Percentiles rank a stretch among this genome's conserved stretches.
Conservation (phyloP, 2,113 vertebrate genomes). For the Erythrocercus mccallii region DNA sequence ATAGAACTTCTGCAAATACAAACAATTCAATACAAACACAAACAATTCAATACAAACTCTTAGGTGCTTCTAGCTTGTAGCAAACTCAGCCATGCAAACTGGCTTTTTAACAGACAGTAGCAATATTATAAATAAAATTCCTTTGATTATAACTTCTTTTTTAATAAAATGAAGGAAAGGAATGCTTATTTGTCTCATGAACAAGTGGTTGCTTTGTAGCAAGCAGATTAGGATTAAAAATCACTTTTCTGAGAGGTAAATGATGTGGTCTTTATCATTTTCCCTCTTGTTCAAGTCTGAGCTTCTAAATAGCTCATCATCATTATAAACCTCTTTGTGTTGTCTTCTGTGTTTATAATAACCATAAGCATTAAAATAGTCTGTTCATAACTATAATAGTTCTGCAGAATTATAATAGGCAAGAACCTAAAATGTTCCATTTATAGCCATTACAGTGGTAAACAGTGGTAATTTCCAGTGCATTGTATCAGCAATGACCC, state of each 20-base stretch:
- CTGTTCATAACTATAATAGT: neutral
- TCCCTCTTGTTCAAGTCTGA: neutral
- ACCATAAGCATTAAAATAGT: neutral
- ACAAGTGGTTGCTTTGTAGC: neutral
- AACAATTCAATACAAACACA: neutral
- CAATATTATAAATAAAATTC: neutral
- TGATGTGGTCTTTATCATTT: neutral
- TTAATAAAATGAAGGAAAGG: neutral
- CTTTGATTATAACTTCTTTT: neutral
- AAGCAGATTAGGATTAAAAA: neutral
- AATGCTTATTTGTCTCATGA: neutral
- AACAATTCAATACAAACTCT: neutral
- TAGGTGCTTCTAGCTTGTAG: neutral
- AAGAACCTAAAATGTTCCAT: neutral
- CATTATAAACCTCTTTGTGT: neutral
- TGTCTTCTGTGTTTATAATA: conserved; percentile 3
- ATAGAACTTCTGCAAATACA: neutral
- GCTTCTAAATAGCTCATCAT: neutral
- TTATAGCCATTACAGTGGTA: neutral
- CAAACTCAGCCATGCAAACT: neutral
- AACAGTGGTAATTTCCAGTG: neutral
- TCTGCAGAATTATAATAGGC: neutral
- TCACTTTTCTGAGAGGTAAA: neutral
- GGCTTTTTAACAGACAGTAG: neutral
- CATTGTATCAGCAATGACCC: neutral